phyloP scores from a whole-genome alignment of 2,113 vertebrate species.

The Illadopsis cleaveri region DNA sequence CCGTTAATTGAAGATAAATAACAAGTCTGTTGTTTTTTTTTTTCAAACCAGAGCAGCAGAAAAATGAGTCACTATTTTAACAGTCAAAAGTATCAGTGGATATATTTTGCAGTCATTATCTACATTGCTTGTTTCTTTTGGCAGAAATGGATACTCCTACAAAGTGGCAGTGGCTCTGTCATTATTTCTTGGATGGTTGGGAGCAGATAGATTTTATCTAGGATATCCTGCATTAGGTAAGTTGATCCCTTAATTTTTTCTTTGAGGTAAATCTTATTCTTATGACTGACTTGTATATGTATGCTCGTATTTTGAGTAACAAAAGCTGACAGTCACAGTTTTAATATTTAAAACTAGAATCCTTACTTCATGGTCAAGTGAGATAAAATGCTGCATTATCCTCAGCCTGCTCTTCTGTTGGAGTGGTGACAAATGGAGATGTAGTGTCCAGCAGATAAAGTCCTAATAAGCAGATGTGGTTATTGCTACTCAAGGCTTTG shows the following conservation, averaged over 20 bases:
- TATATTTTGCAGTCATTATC: constrained; percentile 26
- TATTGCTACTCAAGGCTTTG: not conserved
- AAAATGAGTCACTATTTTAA: constrained; percentile 40
- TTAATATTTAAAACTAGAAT: not conserved
- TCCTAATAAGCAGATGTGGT: not conserved
- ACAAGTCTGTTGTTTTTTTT: not conserved
- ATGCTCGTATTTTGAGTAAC: not conserved
- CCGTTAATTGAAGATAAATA: constrained; percentile 35
- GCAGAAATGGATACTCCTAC: constrained; percentile 94
- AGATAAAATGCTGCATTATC: not conserved
- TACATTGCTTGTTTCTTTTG: constrained; percentile 33
- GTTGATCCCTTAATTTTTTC: constrained; percentile 23
- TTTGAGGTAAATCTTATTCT: not conserved
- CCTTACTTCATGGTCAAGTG: not conserved
- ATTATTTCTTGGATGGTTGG: constrained; percentile 96
- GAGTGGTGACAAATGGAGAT: not conserved
- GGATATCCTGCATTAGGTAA: constrained; percentile 96
- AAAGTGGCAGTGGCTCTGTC: constrained; percentile 96
- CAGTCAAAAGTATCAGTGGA: constrained; percentile 18
- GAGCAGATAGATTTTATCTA: constrained; percentile 96
- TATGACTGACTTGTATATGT: not conserved
- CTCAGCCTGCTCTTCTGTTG: not conserved
- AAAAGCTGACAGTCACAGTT: not conserved
- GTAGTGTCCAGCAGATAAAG: not conserved
- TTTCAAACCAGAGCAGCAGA: not conserved